These are phyloP conservation scores for Hylaeus volcanicus DNA, from an alignment of 1,140 invertebrate species.

Conservation along the genomic window DNA sequence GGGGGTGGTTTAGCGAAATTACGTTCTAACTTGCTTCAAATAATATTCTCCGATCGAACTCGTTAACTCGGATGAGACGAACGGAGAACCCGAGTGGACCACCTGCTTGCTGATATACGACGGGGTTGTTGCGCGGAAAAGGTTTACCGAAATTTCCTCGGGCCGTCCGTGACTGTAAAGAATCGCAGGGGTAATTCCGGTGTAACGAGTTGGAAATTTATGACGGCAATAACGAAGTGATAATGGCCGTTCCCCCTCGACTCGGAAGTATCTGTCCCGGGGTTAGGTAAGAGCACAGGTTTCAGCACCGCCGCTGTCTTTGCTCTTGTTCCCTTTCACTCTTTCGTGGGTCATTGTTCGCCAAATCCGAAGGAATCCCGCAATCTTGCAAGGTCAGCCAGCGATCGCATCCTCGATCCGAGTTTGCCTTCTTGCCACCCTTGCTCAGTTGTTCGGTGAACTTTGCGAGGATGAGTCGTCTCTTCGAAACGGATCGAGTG, in stretches of 20 bases:
- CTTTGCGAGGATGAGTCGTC: constrained; percentile 20
- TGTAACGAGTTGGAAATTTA: constrained; percentile 60
- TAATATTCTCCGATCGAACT: too few species aligned
- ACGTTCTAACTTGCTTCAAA: too few species aligned
- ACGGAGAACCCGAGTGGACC: not conserved
- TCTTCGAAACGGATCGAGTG: too few species aligned
- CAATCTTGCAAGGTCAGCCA: constrained; percentile 40
- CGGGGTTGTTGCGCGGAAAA: not conserved
- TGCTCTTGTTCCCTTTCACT: constrained; percentile 59
- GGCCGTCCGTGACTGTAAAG: constrained; percentile 4
- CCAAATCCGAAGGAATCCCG: constrained; percentile 12
- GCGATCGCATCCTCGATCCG: not conserved
- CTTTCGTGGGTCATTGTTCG: not conserved
- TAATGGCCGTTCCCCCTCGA: constrained; percentile 74
- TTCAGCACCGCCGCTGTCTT: constrained; percentile 64
- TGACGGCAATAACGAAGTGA: constrained; percentile 74
- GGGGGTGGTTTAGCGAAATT: too few species aligned
- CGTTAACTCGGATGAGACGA: too few species aligned
- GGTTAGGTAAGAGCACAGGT: constrained; percentile 70
- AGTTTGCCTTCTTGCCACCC: constrained; percentile 1
- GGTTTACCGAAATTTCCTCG: constrained; percentile 15
- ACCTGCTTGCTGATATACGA: constrained; percentile 19
- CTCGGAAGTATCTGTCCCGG: constrained; percentile 58
- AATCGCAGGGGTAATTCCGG: constrained; percentile 30
- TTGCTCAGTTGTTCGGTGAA: constrained; percentile 53